phyloP scores from a whole-genome alignment of 2,113 vertebrate genomes.

The Myrmecophaga tridactyla region DNA sequence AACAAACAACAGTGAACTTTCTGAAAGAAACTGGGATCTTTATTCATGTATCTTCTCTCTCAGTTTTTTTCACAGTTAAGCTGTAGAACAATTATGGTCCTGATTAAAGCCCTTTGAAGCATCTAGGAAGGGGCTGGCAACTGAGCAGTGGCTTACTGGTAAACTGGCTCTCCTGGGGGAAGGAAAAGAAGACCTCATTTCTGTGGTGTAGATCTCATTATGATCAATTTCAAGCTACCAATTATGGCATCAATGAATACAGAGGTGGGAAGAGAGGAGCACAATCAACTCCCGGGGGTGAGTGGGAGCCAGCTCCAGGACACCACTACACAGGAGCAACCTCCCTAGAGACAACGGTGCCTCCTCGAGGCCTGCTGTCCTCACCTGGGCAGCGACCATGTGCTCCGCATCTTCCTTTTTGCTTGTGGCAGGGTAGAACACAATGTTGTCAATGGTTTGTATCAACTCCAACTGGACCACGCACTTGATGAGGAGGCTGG shows the following conservation, averaged over 20 bases:
- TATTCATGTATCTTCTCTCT: background rate
- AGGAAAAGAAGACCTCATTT: background rate
- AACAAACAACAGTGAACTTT: background rate
- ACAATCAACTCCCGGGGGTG: rapidly evolving
- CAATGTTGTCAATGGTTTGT: slow-evolving; percentile 98
- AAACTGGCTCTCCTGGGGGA: background rate
- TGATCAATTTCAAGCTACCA: background rate
- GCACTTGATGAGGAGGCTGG: slow-evolving; percentile 97
- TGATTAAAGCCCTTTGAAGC: background rate
- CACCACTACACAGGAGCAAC: rapidly evolving
- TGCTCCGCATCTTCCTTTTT: slow-evolving; percentile 98
- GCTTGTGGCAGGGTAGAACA: slow-evolving; percentile 96
- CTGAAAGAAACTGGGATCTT: background rate
- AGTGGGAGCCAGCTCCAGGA: background rate
- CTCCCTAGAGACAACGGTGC: background rate
- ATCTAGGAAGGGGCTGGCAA: background rate
- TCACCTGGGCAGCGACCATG: slow-evolving; percentile 96
- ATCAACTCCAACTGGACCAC: slow-evolving; percentile 98
- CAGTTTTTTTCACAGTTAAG: background rate
- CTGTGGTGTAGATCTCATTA: background rate
- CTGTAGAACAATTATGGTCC: background rate
- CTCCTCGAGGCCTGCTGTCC: background rate
- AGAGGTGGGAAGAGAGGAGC: background rate
- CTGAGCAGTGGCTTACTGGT: background rate
- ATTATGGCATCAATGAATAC: background rate